Percentiles rank a stretch among this genome's conserved stretches.
Conservation (phyloP, 2,797 vertebrate genomes). For the Balearica regulorum region DNA sequence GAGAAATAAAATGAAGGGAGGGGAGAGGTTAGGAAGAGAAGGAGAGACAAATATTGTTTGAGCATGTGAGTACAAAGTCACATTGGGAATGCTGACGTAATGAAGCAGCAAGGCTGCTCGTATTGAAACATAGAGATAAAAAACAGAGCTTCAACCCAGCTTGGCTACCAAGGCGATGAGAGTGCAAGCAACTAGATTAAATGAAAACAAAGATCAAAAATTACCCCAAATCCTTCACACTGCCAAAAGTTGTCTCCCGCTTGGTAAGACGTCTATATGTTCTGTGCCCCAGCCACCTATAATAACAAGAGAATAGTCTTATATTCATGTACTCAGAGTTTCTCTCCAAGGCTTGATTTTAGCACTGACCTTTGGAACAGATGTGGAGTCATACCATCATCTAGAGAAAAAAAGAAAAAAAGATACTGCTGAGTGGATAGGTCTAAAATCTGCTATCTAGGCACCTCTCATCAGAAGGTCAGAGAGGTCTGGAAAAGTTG, state of each 20-base stretch:
- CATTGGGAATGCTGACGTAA: not conserved
- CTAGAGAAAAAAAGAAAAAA: not conserved
- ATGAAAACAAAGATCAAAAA: not conserved
- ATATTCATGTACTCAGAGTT: not conserved
- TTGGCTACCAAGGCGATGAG: not conserved
- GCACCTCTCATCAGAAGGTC: not conserved
- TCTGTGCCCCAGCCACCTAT: not conserved
- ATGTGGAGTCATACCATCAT: not conserved
- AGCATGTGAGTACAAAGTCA: not conserved
- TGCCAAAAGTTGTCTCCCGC: not conserved
- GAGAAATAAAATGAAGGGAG: not conserved
- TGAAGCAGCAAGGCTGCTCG: not conserved
- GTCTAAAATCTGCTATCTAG: not conserved
- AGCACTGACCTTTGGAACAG: not conserved
- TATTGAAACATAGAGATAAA: not conserved
- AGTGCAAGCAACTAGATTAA: not conserved
- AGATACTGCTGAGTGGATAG: not conserved
- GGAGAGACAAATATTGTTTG: not conserved
- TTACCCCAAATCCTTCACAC: not conserved
- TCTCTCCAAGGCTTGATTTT: not conserved
- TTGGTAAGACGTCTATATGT: not conserved
- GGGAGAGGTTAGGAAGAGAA: not conserved
- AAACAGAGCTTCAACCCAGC: not conserved
- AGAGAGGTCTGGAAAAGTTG: not conserved
- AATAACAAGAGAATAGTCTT: not conserved